Evolutionary conservation across 2,113 vertebrate species (phyloP), one percentile per base, ranked within the genome.

Genomic region (Alethe diademata): DNA sequence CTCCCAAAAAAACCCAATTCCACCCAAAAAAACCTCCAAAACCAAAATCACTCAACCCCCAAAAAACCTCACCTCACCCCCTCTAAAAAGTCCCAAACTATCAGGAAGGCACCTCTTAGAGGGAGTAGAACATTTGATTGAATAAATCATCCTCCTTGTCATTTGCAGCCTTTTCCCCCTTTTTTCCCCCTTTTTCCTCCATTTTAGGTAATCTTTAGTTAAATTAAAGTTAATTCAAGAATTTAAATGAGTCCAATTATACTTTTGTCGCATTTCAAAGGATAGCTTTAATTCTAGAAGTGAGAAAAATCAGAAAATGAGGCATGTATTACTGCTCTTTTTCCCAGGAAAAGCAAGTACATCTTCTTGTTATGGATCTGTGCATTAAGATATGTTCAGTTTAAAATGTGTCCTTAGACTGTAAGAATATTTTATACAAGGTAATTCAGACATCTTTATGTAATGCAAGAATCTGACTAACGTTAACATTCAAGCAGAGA

Each of bases 191-290:
- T 22, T 53, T 64, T 72, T 2, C 2, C 4, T 43, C 33, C 24
- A 17, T 62, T 89, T 86, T 38, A 58, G 12, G 4, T 78, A 73
- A 69, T 72, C 58, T 71, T 84, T 38, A 53, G 7, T 58, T 93
- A 53, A 94, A 79, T 88, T 79, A 42, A 82, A 64, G 26, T 58
- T 74, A 89, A 90, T 84, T 66, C 31, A 24, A 66, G 25, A 43
- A 64, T 29, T 4, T 58, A 74, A 76, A 64, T 67, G 0, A 74
- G 33, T 47, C 12, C 29, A 51, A 51, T 29, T 81, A 50, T 88
- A 54, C 42, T 91, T 93, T 86, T 91, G 9, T 29, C 25, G 45
- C 23, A 66, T 95, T 91, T 87, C 57, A 92, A 93, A 94, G 20
- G 72, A 64, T 14, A 81, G 48, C 54, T 80, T 69, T 20, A 43